Percentiles rank a stretch among this genome's conserved stretches.
Conservation (phyloP, 2,113 vertebrate genomes). For the Otus sunia region DNA sequence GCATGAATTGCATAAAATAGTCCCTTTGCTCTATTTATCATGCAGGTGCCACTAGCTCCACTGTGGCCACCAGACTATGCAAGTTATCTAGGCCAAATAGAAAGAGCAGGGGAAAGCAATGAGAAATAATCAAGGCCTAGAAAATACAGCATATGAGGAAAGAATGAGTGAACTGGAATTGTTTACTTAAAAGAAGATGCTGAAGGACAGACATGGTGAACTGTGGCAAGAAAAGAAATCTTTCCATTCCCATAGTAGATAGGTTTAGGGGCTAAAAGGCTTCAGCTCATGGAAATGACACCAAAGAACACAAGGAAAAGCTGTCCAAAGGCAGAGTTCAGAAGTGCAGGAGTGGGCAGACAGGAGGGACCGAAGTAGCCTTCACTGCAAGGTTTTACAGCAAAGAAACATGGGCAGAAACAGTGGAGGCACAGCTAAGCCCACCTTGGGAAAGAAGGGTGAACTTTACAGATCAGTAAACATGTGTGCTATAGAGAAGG, state of each 20-base stretch:
- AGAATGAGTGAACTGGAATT: not conserved
- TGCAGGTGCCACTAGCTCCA: not conserved
- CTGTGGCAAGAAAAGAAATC: not conserved
- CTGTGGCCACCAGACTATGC: not conserved
- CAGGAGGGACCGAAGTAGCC: not conserved
- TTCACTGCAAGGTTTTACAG: not conserved
- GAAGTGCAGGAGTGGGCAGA: not conserved
- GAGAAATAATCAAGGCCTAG: not conserved
- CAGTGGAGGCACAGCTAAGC: not conserved
- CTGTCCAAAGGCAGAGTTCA: not conserved
- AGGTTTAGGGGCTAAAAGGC: not conserved
- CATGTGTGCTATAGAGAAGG: not conserved
- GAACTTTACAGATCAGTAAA: not conserved
- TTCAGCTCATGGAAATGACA: not conserved
- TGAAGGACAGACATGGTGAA: not conserved
- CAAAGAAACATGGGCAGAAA: not conserved
- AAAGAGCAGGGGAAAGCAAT: not conserved
- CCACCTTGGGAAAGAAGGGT: not conserved
- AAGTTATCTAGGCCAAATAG: not conserved
- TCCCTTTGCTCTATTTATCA: not conserved
- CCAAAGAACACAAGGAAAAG: not conserved
- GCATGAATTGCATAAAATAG: not conserved
- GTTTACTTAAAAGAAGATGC: not conserved
- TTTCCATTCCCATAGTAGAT: not conserved
- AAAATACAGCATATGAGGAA: not conserved